Base-by-base conservation (phyloP, 1,140 invertebrate genomes). In the Drosophila saltans region DNA sequence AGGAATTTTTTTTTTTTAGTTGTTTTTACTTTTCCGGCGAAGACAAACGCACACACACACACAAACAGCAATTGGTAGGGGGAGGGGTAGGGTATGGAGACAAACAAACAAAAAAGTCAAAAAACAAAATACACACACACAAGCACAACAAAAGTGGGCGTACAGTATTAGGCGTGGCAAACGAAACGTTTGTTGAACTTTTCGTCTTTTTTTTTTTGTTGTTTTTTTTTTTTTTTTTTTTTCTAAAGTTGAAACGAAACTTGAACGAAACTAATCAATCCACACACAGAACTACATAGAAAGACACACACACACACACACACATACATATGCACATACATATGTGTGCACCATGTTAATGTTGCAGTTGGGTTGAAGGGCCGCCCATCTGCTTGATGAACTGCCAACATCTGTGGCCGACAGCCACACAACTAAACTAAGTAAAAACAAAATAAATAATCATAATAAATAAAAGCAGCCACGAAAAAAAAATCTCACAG, bases 391-490 rank as follows among this genome's bases (percentile, higher is more conserved):
- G 36, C 59, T 80, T 78, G 75, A 78, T 78, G 68, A 80, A 72
- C 78, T 79, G 76, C 64, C 75, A 81, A 78, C 80, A 81, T 82
- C 80, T 75, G 75, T 70, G 56, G 66, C 58, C 59, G 16, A 55
- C 66, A 64, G 45, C 70, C 36, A 45, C 69, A 62, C 62, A 59
- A 64, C 55, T 64, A 60, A 78, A 68, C 76, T 68, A 72, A 78
- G 73, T 77, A 79, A 67, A 74, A 78, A 80, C 84, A 88, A 89
- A 88, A 88, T 88, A 88, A 88, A 88, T 89, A 88, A 88, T 88
- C 80, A 88, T 80, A 88, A 88, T 88, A 88, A 88, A 88, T 88
- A 88, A 88, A 88, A 84, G 83, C 2, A 86, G 83, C 80, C 80
- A 40, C 39, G 16, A 16, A 16, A 80, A 76, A 86, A 86, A 75